Evolutionary conservation across 2,797 vertebrate species (phyloP).

Genomic region (Ataeniobius toweri): DNA sequence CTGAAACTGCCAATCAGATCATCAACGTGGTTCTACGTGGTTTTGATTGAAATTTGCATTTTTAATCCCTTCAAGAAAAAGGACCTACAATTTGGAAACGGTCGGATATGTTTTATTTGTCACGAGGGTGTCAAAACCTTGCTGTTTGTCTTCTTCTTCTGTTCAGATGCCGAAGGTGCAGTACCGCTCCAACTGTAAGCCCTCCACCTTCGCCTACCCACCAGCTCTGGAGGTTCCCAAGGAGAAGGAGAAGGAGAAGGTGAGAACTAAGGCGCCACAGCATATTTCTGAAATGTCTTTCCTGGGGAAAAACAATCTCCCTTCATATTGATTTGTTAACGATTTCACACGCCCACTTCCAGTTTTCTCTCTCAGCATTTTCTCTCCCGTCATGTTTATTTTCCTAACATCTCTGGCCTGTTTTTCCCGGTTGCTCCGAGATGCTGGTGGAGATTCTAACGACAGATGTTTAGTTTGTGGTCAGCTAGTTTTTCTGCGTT

Average conservation of each 20-base stretch:
- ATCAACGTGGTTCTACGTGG: no score
- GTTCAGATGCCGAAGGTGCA: conserved; percentile 98
- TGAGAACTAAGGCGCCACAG: conserved; percentile 59
- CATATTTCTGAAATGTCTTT: conserved; percentile 20
- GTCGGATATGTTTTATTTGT: neutral
- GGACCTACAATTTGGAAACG: neutral
- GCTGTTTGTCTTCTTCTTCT: neutral
- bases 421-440: conserved; percentile 34
- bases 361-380: conserved; percentile 23
- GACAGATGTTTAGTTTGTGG: conserved; percentile 49
- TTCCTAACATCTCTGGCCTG: conserved; percentile 25
- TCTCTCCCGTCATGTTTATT: conserved; percentile 39
- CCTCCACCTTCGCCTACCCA: conserved; percentile 97
- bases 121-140: neutral
- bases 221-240: conserved; percentile 97
- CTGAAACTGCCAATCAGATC: no score
- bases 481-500: conserved; percentile 38
- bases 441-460: conserved; percentile 29
- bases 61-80: neutral
- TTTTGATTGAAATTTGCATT: no score
- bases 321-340: conserved; percentile 50
- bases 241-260: conserved; percentile 99
- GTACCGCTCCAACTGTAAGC: conserved; percentile 98
- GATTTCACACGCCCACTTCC: conserved; percentile 31
- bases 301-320: conserved; percentile 22